Evolutionary conservation across 2,888 invertebrate species (phyloP).

Genomic region (Anthoptus insignis): DNA sequence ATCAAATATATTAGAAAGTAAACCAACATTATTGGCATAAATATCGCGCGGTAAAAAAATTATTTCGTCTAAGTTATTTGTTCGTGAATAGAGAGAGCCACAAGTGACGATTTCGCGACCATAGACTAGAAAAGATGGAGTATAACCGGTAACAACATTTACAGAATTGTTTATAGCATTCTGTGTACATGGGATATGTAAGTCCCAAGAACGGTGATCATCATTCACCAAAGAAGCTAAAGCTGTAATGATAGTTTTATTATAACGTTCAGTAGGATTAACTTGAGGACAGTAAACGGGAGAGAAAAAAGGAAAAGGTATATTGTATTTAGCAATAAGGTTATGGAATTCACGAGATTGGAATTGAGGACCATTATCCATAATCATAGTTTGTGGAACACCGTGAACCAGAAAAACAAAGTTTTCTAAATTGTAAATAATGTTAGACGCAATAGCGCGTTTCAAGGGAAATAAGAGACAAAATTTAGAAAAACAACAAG

Average conservation of each 20-base stretch:
- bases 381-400: constrained; percentile 48
- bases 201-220: constrained; percentile 7
- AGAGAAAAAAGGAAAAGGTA: constrained; percentile 45
- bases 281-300: constrained; percentile 36
- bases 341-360: constrained; percentile 26
- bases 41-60: no score
- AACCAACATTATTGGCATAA: constrained; percentile 25
- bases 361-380: constrained; percentile 53
- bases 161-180: constrained; percentile 11
- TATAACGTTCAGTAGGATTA: constrained; percentile 7
- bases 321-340: constrained; percentile 48
- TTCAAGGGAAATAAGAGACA: constrained; percentile 38
- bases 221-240: background rate
- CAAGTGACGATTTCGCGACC: constrained; percentile 3
- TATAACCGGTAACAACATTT: background rate
- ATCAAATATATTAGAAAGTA: constrained; percentile 32
- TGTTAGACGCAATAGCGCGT: constrained; percentile 16
- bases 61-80: no score
- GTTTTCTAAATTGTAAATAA: constrained; percentile 45
- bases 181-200: background rate
- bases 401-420: constrained; percentile 53
- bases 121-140: constrained; percentile 9
- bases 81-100: constrained; percentile 9
- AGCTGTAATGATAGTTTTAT: constrained; percentile 2
- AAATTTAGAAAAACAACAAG: background rate